Base-by-base conservation (phyloP, 2,888 invertebrate species). In the Noctua comes region DNA sequence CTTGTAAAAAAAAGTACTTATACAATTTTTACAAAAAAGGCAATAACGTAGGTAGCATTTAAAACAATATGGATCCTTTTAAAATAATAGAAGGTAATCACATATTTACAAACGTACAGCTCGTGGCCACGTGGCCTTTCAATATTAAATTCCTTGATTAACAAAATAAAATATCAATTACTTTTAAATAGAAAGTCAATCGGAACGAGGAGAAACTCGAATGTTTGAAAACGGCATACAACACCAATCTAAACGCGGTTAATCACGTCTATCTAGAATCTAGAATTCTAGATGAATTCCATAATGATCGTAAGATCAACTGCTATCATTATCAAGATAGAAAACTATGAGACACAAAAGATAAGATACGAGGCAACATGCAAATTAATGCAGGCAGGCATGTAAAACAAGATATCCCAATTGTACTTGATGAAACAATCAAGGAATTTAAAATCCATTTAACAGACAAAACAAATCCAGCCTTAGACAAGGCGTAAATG, bases 121-220 rank as follows among this genome's bases (percentile, higher is more conserved):
- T 27, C 18, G 40, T 40, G 36, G 36, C 36, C 4, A 36, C 36
- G 27, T 0, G 1, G 36, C 21, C 13, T 51, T 10, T 36, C n/a
- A 27, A 31, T 13, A 16, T n/a, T 16, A 62, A n/a, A 51, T 66
- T 1, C 21, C 51, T 36, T 68, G 7, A 64, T 66, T 64, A 8
- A 54, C 10, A 64, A 51, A 72, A 69, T 64, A 73, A 54, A 72
- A 64, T 64, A 73, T 48, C 48, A 68, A 65, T 68, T 64, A 77
- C 68, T 75, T 27, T 74, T 51, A 51, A 31, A 74, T 81, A 87
- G 83, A 85, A 87, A 88, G 83, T 85, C 21, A 73, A 80, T 73
- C 69, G 16, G n/a, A 79, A 79, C 68, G 80, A 69, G 36, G 80
- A 79, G 82, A 88, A 87, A 87, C 73, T 78, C 16, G 54, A 72